Evolutionary conservation across 2,888 invertebrate species (phyloP).

Genomic region (Agrochola litura): DNA sequence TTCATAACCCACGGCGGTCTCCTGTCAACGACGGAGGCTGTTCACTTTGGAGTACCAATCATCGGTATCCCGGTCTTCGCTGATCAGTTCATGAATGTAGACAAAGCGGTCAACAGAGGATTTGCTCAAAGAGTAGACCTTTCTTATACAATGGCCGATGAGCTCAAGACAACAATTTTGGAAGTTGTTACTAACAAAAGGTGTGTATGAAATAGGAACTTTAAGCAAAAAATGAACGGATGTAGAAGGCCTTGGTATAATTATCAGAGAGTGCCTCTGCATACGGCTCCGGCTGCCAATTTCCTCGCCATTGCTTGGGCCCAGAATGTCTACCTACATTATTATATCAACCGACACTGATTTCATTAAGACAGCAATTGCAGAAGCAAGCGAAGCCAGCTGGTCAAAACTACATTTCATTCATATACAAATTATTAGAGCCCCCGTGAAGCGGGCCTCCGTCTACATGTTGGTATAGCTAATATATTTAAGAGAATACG

Average conservation of each 20-base stretch:
- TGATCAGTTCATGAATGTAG: constrained; percentile 75
- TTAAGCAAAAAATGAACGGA: background rate
- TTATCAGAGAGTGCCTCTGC: background rate
- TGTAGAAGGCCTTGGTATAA: background rate
- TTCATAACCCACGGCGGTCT: constrained; percentile 79
- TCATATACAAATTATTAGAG: background rate
- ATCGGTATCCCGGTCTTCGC: constrained; percentile 76
- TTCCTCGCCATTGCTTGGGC: background rate
- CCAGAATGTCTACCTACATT: too few species aligned
- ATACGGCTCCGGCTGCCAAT: background rate
- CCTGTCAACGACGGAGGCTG: constrained; percentile 74
- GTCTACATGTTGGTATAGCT: background rate
- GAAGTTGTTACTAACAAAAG: constrained; percentile 64
- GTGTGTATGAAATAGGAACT: constrained; percentile 57
- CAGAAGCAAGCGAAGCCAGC: background rate
- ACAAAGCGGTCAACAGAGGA: constrained; percentile 71
- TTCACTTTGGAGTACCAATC: constrained; percentile 75
- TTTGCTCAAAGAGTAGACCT: constrained; percentile 71
- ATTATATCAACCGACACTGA: too few species aligned
- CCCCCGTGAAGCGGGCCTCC: background rate
- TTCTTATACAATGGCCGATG: constrained; percentile 64
- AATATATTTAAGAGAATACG: background rate
- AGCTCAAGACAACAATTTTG: constrained; percentile 67
- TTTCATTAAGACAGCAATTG: background rate
- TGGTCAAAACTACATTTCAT: background rate